Evolutionary conservation across 2,113 vertebrate genomes (phyloP).

Genomic region (Chrysochloris asiatica): DNA sequence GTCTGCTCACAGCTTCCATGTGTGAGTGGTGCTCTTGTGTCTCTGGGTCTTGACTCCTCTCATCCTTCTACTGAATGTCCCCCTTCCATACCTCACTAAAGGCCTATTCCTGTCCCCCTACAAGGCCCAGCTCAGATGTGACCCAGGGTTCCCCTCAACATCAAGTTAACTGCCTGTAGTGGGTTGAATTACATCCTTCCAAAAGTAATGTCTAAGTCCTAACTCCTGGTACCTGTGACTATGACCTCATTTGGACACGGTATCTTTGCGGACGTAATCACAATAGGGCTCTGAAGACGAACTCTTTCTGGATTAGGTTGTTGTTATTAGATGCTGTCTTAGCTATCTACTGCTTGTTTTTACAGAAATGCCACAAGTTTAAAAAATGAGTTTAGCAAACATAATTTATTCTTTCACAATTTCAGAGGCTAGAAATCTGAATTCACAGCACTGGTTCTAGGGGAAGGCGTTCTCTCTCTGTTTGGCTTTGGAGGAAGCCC

Average conservation of each 20-base stretch:
- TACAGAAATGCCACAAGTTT: no score
- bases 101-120: neutral
- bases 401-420: no score
- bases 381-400: no score
- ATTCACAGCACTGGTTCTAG: no score
- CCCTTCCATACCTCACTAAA: neutral
- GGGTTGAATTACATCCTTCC: neutral
- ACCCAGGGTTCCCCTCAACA: neutral
- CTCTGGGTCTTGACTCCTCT: neutral
- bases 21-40: accelerated
- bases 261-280: neutral
- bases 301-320: neutral
- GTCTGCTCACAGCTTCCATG: no score
- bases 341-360: no score
- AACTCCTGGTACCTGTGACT: neutral
- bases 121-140: neutral
- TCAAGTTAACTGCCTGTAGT: neutral
- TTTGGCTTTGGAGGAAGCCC: no score
- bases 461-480: no score
- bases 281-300: neutral
- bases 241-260: neutral
- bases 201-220: neutral
- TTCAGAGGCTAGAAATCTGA: no score
- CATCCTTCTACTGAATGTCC: neutral
- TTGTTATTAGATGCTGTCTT: neutral